Conservation (phyloP, 1,140 invertebrate species). For the Sarcophaga bullata region DNA sequence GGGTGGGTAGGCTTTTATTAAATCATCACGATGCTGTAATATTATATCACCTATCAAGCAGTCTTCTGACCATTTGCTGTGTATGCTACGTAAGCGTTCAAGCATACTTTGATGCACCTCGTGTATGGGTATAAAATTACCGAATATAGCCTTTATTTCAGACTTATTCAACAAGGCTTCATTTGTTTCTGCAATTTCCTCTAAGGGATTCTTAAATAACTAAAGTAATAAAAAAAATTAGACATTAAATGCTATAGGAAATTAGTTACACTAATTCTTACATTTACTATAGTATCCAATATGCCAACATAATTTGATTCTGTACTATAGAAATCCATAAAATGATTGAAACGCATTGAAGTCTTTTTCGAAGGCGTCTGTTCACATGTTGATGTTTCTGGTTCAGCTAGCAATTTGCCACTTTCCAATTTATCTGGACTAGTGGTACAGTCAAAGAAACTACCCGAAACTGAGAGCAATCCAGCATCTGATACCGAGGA, state of each 20-base stretch:
- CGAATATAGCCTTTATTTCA: conserved; percentile 96
- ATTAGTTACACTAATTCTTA: conserved; percentile 58
- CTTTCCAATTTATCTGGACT: conserved; percentile 74
- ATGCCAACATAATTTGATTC: conserved; percentile 97
- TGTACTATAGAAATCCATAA: conserved; percentile 93
- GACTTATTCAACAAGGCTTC: conserved; percentile 86
- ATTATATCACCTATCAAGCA: conserved; percentile 88
- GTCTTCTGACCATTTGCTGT: conserved; percentile 81
- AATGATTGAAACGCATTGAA: conserved; percentile 80
- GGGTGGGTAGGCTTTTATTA: conserved; percentile 94
- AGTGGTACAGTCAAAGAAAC: conserved; percentile 85
- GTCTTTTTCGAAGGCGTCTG: conserved; percentile 68
- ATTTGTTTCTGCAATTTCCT: conserved; percentile 80
- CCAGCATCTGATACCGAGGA: conserved; percentile 86
- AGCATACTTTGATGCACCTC: conserved; percentile 88
- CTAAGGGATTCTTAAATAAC: conserved; percentile 93
- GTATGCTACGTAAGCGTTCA: conserved; percentile 69
- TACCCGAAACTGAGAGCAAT: conserved; percentile 83
- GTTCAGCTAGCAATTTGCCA: conserved; percentile 64
- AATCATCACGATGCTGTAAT: conserved; percentile 80
- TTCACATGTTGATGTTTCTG: conserved; percentile 67
- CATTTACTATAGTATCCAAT: conserved; percentile 89
- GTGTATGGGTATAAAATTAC: conserved; percentile 93
- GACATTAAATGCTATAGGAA: neutral
- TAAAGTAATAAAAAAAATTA: conserved; percentile 63